phyloP scores from a whole-genome alignment of 2,113 vertebrate genomes.

The Eptesicus fuscus region DNA sequence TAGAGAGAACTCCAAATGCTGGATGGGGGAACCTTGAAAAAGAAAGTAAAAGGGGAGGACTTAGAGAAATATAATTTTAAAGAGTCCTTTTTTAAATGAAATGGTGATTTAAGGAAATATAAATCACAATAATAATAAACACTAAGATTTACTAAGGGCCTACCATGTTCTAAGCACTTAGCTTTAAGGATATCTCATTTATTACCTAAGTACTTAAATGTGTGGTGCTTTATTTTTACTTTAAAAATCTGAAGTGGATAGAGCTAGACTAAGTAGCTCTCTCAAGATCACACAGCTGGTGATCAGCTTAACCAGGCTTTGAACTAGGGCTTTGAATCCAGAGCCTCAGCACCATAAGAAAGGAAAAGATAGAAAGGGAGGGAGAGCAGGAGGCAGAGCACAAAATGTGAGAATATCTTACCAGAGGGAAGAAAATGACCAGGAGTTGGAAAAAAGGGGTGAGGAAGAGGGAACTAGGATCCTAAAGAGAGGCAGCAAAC shows the following conservation, averaged over 20 bases:
- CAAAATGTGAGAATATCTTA: neutral
- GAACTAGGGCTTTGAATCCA: neutral
- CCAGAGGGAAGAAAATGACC: too few relatives aligned
- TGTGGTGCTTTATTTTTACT: neutral
- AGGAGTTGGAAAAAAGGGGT: neutral
- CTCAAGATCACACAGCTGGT: neutral
- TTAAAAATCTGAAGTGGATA: neutral
- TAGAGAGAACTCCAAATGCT: neutral
- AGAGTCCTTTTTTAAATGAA: neutral
- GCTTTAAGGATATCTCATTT: neutral
- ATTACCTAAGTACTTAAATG: neutral
- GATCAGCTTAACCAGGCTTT: neutral
- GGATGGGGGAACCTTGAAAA: neutral
- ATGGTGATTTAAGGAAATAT: neutral
- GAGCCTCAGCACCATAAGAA: neutral
- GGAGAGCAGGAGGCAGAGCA: neutral
- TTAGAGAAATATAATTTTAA: neutral
- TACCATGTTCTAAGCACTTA: neutral
- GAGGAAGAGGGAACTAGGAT: neutral
- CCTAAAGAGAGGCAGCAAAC: neutral
- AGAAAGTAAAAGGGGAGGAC: neutral
- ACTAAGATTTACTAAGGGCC: neutral
- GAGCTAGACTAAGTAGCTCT: neutral
- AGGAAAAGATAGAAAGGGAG: neutral
- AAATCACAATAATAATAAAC: neutral